Percentiles rank a stretch among this genome's conserved stretches.
These are phyloP conservation scores for Virgularia gustaviana DNA, from an alignment of 92 coral and sea anemone genomes.

Conservation along the genomic window DNA sequence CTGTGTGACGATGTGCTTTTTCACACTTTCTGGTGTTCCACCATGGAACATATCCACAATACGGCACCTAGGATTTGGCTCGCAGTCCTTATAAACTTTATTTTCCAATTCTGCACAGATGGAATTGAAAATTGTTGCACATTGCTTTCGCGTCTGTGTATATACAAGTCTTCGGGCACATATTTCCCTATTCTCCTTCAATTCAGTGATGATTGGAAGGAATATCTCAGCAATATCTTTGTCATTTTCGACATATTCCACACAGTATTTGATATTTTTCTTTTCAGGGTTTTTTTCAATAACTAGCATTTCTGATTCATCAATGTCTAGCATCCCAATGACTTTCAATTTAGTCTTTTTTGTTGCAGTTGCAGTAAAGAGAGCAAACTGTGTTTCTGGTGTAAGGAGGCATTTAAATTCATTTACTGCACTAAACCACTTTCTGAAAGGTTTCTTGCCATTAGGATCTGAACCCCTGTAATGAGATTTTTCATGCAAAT, in stretches of 20 bases:
- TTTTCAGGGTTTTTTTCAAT: background rate
- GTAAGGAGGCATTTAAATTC: slow-evolving; percentile 14
- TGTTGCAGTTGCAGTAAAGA: background rate
- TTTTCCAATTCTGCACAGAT: background rate
- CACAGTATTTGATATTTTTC: slow-evolving; percentile 24
- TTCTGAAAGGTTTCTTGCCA: slow-evolving; percentile 12
- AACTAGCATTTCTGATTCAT: background rate
- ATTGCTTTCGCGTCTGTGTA: background rate
- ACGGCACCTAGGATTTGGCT: background rate
- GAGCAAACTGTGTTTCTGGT: background rate
- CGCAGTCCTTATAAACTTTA: background rate
- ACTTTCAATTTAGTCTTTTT: background rate
- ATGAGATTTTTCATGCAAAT: background rate
- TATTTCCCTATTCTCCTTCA: background rate
- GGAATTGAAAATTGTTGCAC: background rate
- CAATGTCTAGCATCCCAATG: background rate
- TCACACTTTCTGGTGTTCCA: slow-evolving; percentile 7
- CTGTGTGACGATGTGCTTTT: background rate
- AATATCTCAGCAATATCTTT: slow-evolving; percentile 32
- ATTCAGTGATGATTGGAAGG: slow-evolving; percentile 17
- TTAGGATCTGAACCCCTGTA: slow-evolving; percentile 16
- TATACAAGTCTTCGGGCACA: background rate
- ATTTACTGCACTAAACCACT: slow-evolving; percentile 15
- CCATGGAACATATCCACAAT: slow-evolving; percentile 5
- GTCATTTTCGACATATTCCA: slow-evolving; percentile 31